A percentile compares a stretch with the other conserved stretches of the same genome.
phyloP scores from a whole-genome alignment of 2,888 invertebrate genomes.

The Eremobia ochroleuca region DNA sequence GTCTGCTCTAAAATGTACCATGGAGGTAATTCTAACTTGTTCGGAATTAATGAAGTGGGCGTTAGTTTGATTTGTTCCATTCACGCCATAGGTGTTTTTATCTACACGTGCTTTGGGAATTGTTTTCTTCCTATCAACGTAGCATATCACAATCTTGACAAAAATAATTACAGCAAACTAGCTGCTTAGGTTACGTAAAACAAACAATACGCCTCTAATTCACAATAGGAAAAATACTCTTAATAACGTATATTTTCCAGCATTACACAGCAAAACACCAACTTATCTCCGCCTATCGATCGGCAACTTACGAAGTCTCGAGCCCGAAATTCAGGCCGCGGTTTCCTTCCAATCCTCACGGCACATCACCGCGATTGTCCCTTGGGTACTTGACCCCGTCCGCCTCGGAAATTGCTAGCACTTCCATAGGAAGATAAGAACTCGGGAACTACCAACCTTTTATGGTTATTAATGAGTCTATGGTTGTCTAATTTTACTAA shows the following conservation, averaged over 20 bases:
- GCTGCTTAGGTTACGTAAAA: not conserved
- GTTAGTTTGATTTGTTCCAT: not conserved
- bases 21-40: not conserved
- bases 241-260: slow-evolving; percentile 15
- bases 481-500: slow-evolving; percentile 36
- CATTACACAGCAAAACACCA: slow-evolving; percentile 39
- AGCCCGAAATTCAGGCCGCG: slow-evolving; percentile 71
- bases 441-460: slow-evolving; percentile 67
- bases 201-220: slow-evolving; percentile 4
- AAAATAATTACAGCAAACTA: not conserved
- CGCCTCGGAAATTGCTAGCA: slow-evolving; percentile 78
- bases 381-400: slow-evolving; percentile 77
- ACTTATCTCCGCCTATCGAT: slow-evolving; percentile 49
- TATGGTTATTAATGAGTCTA: slow-evolving; percentile 65
- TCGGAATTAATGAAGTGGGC: not conserved
- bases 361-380: slow-evolving; percentile 73
- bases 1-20: not conserved
- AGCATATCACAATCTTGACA: not conserved
- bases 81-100: not conserved
- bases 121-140: not conserved
- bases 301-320: slow-evolving; percentile 46
- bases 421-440: slow-evolving; percentile 72
- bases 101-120: not conserved
- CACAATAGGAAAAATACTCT: not conserved
- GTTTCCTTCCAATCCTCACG: slow-evolving; percentile 78